phyloP scores from a whole-genome alignment of 2,888 invertebrate genomes.

The Strigamia transsilvanica region DNA sequence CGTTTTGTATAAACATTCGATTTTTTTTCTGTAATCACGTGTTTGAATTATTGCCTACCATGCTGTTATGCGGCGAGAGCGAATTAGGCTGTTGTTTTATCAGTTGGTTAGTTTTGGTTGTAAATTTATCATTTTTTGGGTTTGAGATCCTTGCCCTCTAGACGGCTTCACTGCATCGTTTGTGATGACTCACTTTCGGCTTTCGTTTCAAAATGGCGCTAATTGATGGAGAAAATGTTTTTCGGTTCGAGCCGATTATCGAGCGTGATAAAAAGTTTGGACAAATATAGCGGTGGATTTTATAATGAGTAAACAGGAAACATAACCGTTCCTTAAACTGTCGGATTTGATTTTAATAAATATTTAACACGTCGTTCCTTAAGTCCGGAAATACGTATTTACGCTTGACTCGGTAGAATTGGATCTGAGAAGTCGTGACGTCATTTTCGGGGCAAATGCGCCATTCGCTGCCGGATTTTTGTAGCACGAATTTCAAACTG shows the following conservation, averaged over 20 bases:
- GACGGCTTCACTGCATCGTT: neutral
- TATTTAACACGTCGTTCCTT: neutral
- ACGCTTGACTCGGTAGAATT: neutral
- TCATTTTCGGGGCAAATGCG: neutral
- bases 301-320: neutral
- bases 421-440: neutral
- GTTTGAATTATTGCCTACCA: neutral
- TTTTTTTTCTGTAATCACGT: neutral
- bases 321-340: neutral
- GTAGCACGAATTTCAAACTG: too few relatives aligned
- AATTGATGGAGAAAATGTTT: neutral
- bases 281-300: neutral
- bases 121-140: neutral
- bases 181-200: neutral
- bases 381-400: neutral
- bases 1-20: neutral
- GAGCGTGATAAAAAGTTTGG: neutral
- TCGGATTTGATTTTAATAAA: neutral
- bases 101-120: neutral
- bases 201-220: neutral
- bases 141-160: neutral
- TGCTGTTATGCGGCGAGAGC: neutral
- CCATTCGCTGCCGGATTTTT: neutral
- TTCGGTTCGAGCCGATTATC: neutral
- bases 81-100: neutral